Conservation (phyloP, 2,113 vertebrate genomes). For the Odontophorus gujanensis region DNA sequence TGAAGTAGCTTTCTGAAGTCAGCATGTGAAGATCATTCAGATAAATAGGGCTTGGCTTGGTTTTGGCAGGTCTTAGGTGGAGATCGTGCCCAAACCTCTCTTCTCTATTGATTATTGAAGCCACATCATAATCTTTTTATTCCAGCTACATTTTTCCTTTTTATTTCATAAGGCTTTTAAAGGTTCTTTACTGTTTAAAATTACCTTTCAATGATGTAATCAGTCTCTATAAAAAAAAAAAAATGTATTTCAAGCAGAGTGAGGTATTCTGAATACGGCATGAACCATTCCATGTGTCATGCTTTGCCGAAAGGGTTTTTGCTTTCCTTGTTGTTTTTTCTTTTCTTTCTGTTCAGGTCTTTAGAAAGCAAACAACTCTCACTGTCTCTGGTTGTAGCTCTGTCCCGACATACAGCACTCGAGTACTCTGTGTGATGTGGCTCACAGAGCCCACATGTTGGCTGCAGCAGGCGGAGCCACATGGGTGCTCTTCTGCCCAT, state of each 20-base stretch:
- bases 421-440: rapidly evolving
- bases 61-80: constrained; percentile 39
- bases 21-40: constrained; percentile 41
- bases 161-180: neutral
- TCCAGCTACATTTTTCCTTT: neutral
- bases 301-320: neutral
- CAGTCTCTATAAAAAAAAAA: neutral
- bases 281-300: neutral
- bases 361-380: neutral
- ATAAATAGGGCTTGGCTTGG: constrained; percentile 55
- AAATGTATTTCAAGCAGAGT: neutral
- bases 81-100: neutral
- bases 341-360: neutral
- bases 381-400: neutral
- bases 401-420: neutral
- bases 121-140: constrained; percentile 7
- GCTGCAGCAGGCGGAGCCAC: neutral
- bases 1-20: constrained; percentile 57
- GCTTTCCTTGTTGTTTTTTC: rapidly evolving
- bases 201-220: neutral
- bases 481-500: neutral
- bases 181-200: neutral
- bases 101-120: neutral
- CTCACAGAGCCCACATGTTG: rapidly evolving
- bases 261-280: neutral